A percentile compares a stretch with the other conserved stretches of the same genome.
Evolutionary conservation across 2,888 invertebrate species (phyloP).

Genomic region (Octonoba sinensis): DNA sequence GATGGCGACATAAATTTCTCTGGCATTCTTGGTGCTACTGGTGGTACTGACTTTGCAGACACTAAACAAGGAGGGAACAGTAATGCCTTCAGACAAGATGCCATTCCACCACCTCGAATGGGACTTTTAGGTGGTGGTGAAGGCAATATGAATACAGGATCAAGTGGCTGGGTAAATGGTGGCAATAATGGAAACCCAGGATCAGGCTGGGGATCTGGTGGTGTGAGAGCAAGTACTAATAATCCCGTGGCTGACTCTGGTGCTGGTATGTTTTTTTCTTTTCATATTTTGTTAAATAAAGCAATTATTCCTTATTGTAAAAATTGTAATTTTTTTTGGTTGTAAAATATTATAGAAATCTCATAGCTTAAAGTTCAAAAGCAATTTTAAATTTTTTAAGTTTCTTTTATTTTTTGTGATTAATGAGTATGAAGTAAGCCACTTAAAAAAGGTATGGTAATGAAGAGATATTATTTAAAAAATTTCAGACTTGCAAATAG

Average conservation of each 20-base stretch:
- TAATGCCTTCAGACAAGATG: conserved; percentile 18
- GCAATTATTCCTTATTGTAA: not conserved
- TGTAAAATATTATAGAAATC: not conserved
- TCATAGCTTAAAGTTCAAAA: not conserved
- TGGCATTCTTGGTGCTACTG: conserved; percentile 37
- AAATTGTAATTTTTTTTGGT: not conserved
- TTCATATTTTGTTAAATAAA: not conserved
- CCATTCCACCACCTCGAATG: conserved; percentile 74
- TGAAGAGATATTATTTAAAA: too few relatives aligned
- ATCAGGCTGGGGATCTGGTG: conserved; percentile 33
- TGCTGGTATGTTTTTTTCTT: conserved; percentile 11
- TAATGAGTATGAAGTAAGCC: too few relatives aligned
- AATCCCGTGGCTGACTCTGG: conserved; percentile 3
- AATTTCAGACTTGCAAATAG: too few relatives aligned
- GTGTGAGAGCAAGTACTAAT: conserved; percentile 13
- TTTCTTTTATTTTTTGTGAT: too few relatives aligned
- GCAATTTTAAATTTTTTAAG: too few relatives aligned
- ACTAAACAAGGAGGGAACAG: conserved; percentile 9
- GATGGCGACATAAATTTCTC: conserved; percentile 28
- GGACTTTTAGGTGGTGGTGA: conserved; percentile 84
- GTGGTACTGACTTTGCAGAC: conserved; percentile 32
- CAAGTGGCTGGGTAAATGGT: conserved; percentile 84
- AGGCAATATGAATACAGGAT: conserved; percentile 81
- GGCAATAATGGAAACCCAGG: conserved; percentile 70
- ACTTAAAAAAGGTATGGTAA: too few relatives aligned